Base-by-base conservation (phyloP, 1,140 invertebrate genomes). In the Ceratina japonica region DNA sequence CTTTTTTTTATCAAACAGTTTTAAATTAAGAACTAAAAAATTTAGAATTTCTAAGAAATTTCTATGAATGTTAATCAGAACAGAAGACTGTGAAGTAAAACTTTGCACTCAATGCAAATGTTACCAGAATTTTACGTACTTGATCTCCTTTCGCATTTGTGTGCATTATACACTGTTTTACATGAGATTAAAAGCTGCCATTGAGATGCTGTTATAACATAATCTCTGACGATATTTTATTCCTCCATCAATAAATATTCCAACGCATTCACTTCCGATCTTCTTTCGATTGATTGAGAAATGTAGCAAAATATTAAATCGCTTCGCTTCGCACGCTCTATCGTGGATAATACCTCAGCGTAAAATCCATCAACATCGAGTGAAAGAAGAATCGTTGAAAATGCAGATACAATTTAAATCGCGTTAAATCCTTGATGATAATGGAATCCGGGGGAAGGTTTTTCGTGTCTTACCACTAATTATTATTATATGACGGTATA, bases 401-500 rank as follows among this genome's bases (percentile, higher is more conserved):
- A 22, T 20, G 64, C 22, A 5, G 58, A 8, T 52, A 68, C 49
- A 10, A 51, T 70, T 37, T 27, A 69, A 31, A 27, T 12, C 24
- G n/a, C 64, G 66, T 70, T 54, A 70, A 70, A 70, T 70, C 66
- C n/a, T 4, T 2, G 8, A 0, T 18, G 66, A 70, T 70, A 70
- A 70, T 70, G 66, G 66, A 70, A 70, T 22, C 8, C 37, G 10
- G n/a, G 12, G 16, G 3, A 4, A 24, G 4, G 10, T 10, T 20
- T 24, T 22, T 18, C 64, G 4, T 8, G 16, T 44, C 31, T 75
- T 58, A 37, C 27, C 24, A 37, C 58, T 61, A 69, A 76, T 76
- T 69, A 76, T 58, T 59, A 75, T 58, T 59, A 75, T 65, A 75
- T 31, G n/a, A 54, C 37, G 62, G 66, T 64, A 44, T 24, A 44